Evolutionary conservation across 2,888 invertebrate genomes (phyloP), one percentile per base, ranked within the genome.

Genomic region (Nymphalis urticae): DNA sequence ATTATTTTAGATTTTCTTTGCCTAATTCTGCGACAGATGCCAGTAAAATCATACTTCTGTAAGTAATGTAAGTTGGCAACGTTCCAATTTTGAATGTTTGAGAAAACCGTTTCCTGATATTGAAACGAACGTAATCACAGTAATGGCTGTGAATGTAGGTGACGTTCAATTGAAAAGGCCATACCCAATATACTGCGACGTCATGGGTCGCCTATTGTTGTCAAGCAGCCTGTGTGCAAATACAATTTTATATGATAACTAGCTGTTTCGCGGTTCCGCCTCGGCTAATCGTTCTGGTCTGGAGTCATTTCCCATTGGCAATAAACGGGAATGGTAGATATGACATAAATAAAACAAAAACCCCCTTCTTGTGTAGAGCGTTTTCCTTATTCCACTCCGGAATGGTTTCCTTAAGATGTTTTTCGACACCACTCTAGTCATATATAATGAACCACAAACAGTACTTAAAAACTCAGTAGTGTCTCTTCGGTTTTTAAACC

Each of bases 141-240:
- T 67, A 66, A 73, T 66, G 70, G 56, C 59, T 42, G 59, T 58
- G 51, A 54, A 66, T 61, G 66, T 58, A 63, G 66, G 69, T 68
- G 60, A 32, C 70, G 66, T 69, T 48, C 63, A 56, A 70, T 70
- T 70, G 47, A 60, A 60, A 47, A 48, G 47, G 47, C 47, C 32
- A 16, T 56, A 17, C 24, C 17, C 17, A 16, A 56, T 56, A 32
- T 32, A 56, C 27, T n/a, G 8, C 10, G 13, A 53, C 19, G 19
- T 36, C 36, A n/a, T 7, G n/a, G 42, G 77, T 79, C 77, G 75
- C 75, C 85, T 80, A 84, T 88, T 86, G 87, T 87, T 85, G 75
- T 77, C 77, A 76, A 80, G 83, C 84, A 83, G 84, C 83, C 85
- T 85, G 16, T 85, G 85, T 83, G 85, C 85, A 82, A 53, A 16